Base-by-base conservation (phyloP, 1,140 invertebrate genomes). In the Pseudomyrmex dendroicus region DNA sequence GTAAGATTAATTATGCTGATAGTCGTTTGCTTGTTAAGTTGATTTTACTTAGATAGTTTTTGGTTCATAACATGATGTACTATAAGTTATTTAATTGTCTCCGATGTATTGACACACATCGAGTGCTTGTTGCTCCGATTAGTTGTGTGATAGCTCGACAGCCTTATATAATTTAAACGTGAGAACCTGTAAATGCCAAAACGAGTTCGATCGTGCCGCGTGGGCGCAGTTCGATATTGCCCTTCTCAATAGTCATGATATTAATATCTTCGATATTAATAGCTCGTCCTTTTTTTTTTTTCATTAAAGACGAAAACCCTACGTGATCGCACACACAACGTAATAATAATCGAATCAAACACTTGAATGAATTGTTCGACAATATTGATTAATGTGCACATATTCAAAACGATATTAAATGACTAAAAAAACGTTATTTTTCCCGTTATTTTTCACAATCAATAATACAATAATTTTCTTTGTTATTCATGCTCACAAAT, bases 241-340 rank as follows among this genome's bases (percentile, higher is more conserved):
- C 20, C 76, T 72, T 72, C 66, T 72, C 15, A 35, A 72, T 78
- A 48, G 48, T 15, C 15, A 7, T 1, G 64, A 5, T 80, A 80
- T 70, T 80, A 80, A 80, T 80, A 80, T 4, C 54, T 15, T 15
- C 0, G 54, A 7, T 80, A 78, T 78, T 68, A 78, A 70, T 25
- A 78, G 64, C 48, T 61, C 48, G 17, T 59, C 35, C 35, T 80
- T 70, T 80, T 66, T 80, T 59, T 59, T 78, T 68, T 52, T 12
- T 12, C 12, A 48, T 57, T 63, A 48, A 80, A 25, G 12, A 50
- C 9, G 50, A 50, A 12, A 50, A 15, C 7, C 10, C 35, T 15
- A 35, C 7, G 8, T 25, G 10, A 74, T 62, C 15, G 9, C 22
- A 15, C 5, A 35, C 3, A 35, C 35, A 35, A 35, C 35, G 35